Evolutionary conservation across 64 coral and sea anemone species (phyloP).

Genomic region (Montipora foliosa): DNA sequence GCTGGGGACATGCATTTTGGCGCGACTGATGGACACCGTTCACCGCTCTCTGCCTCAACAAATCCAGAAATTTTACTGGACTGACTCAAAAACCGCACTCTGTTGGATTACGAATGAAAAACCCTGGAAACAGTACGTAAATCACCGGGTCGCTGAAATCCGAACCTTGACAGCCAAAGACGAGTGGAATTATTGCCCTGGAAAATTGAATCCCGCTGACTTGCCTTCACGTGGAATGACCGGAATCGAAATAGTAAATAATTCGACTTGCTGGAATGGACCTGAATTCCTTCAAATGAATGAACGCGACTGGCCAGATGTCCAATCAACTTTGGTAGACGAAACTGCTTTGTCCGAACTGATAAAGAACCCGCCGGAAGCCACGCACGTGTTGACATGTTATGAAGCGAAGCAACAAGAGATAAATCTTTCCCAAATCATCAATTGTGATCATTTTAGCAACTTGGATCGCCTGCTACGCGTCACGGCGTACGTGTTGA

Average conservation of each 20-base stretch:
- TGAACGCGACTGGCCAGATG: not conserved
- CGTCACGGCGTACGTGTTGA: slow-evolving; percentile 2
- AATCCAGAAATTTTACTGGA: not conserved
- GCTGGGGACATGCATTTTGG: not conserved
- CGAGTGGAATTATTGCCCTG: not conserved
- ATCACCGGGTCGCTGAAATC: slow-evolving; percentile 45
- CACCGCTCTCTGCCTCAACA: not conserved
- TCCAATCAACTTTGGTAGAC: not conserved
- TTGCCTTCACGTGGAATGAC: not conserved
- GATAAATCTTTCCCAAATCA: not conserved
- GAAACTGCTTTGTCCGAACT: not conserved
- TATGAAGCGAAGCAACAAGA: not conserved
- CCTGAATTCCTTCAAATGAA: not conserved
- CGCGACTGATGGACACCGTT: not conserved
- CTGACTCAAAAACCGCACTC: slow-evolving; percentile 14
- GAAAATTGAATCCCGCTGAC: too few species aligned
- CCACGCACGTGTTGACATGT: not conserved
- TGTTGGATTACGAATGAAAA: slow-evolving; percentile 10
- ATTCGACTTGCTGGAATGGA: not conserved
- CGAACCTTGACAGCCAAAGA: not conserved
- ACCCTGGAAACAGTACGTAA: slow-evolving; percentile 53
- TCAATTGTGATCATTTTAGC: slow-evolving; percentile 15
- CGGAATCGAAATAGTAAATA: not conserved
- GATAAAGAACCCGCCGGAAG: not conserved
- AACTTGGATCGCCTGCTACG: not conserved